Evolutionary conservation across 2,888 invertebrate species (phyloP).

Genomic region (Drosophila sordidapex): DNA sequence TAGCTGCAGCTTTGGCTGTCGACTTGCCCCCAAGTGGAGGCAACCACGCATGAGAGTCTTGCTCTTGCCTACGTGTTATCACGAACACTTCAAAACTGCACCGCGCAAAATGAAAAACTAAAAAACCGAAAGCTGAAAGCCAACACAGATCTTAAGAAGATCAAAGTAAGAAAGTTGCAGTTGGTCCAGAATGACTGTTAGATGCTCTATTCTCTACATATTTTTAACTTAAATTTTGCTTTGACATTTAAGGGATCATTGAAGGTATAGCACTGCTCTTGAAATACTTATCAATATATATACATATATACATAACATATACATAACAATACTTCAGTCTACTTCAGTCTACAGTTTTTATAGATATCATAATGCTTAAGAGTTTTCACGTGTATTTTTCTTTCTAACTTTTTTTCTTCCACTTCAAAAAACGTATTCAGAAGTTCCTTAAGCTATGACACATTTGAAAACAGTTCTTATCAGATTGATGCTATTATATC

Average conservation of each 20-base stretch:
- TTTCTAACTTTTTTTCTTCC: too few relatives aligned
- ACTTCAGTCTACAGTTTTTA: too few relatives aligned
- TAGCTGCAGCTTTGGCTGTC: constrained; percentile 16
- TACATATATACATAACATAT: neutral
- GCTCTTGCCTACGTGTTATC: constrained; percentile 73
- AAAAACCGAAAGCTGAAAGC: neutral
- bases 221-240: neutral
- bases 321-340: too few relatives aligned
- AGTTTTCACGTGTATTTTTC: too few relatives aligned
- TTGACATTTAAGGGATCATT: neutral
- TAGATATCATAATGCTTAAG: too few relatives aligned
- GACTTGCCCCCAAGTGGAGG: constrained; percentile 33
- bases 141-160: constrained; percentile 7
- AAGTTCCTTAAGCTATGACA: too few relatives aligned
- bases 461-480: too few relatives aligned
- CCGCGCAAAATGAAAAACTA: constrained; percentile 2
- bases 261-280: neutral
- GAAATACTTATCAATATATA: neutral
- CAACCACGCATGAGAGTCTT: constrained; percentile 67
- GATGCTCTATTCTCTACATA: neutral
- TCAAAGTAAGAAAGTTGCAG: neutral
- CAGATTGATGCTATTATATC: too few relatives aligned
- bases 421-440: too few relatives aligned
- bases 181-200: neutral
- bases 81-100: constrained; percentile 56